phyloP scores from a whole-genome alignment of 2,113 vertebrate species.

The Eleginops maclovinus region DNA sequence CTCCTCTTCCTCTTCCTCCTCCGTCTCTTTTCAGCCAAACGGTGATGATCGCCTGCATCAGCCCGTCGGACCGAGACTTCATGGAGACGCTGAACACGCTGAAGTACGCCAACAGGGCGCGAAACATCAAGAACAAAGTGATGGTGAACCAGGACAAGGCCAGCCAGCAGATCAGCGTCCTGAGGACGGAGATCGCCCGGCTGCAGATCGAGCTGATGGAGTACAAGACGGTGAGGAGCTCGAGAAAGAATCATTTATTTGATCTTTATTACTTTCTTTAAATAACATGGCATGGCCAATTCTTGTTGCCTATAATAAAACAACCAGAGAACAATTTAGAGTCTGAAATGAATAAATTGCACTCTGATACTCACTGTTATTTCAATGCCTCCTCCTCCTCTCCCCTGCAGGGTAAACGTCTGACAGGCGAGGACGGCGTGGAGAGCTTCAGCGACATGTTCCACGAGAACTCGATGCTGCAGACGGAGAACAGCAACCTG shows the following conservation, averaged over 20 bases:
- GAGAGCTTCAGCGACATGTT: slow-evolving; percentile 99
- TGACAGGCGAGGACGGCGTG: slow-evolving; percentile 93
- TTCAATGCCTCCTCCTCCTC: neutral
- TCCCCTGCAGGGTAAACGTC: slow-evolving; percentile 89
- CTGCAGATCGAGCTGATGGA: slow-evolving; percentile 99
- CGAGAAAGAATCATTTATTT: neutral
- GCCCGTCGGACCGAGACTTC: slow-evolving; percentile 97
- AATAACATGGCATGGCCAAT: no score
- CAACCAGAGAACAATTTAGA: no score
- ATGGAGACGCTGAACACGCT: slow-evolving; percentile 97
- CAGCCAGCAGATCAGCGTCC: slow-evolving; percentile 95
- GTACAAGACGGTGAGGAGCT: slow-evolving; percentile 91
- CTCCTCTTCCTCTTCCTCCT: no score
- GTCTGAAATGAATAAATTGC: no score
- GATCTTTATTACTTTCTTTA: no score
- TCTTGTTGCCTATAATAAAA: no score
- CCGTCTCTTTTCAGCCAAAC: no score
- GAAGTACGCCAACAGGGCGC: slow-evolving; percentile 95
- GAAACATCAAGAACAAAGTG: slow-evolving; percentile 99
- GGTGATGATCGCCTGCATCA: slow-evolving; percentile 97
- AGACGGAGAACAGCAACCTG: slow-evolving; percentile 96
- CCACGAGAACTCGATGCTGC: slow-evolving; percentile 97
- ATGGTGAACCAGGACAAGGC: slow-evolving; percentile 97
- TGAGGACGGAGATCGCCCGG: slow-evolving; percentile 93
- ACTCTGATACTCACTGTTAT: no score